phyloP scores from a whole-genome alignment of 64 coral and sea anemone genomes.

The Acropora tenuis region DNA sequence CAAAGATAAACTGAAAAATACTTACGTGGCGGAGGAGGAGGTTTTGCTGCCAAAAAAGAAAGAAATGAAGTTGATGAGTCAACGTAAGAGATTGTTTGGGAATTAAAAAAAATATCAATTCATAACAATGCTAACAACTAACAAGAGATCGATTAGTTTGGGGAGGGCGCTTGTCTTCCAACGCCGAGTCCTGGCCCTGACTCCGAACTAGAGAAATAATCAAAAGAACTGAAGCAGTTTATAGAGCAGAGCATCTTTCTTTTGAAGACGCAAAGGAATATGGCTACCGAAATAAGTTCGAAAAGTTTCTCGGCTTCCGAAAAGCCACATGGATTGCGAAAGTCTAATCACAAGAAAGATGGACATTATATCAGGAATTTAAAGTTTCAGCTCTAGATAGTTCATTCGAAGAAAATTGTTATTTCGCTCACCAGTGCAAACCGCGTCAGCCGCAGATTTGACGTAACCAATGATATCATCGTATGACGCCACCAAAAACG shows the following conservation, averaged over 20 bases:
- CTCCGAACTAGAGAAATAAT: too few species aligned
- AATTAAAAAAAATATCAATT: neutral
- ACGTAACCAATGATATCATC: conserved; percentile 92
- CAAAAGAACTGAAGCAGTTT: too few species aligned
- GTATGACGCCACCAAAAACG: conserved; percentile 81
- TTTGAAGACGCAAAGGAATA: too few species aligned
- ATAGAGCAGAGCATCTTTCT: too few species aligned
- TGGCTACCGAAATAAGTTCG: too few species aligned
- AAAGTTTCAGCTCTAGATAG: too few species aligned
- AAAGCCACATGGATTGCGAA: too few species aligned
- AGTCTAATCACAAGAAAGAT: too few species aligned
- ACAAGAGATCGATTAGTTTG: neutral
- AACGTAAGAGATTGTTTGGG: neutral
- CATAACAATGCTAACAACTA: neutral
- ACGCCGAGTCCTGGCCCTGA: too few species aligned
- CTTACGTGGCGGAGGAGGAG: conserved; percentile 93
- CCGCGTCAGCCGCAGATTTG: conserved; percentile 79
- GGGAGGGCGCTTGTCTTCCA: too few species aligned
- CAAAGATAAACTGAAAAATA: neutral
- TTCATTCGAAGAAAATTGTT: neutral
- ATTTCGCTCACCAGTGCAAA: conserved; percentile 61
- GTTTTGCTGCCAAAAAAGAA: conserved; percentile 69
- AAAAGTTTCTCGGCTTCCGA: too few species aligned
- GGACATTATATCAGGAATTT: too few species aligned
- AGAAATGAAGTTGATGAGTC: neutral